Conservation (phyloP, 2,113 vertebrate genomes). For the Australoheros scitulus region DNA sequence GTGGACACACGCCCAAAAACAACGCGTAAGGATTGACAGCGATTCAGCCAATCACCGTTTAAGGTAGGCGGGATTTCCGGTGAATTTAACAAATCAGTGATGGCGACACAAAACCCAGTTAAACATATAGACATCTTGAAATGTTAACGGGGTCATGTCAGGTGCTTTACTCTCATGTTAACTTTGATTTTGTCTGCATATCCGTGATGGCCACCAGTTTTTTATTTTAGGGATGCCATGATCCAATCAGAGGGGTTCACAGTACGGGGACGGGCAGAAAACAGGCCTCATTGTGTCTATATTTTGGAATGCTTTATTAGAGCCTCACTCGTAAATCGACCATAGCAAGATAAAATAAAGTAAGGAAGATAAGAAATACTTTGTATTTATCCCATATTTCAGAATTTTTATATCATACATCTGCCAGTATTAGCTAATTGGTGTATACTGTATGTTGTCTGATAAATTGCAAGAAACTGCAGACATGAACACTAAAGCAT, state of each 20-base stretch:
- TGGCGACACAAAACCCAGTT: constrained; percentile 53
- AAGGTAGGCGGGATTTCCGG: constrained; percentile 60
- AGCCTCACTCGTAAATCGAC: too few species aligned
- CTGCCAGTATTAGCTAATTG: too few species aligned
- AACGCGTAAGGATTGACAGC: constrained; percentile 30
- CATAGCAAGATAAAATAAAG: too few species aligned
- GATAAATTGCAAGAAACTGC: too few species aligned
- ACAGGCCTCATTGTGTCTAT: background rate
- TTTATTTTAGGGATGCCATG: constrained; percentile 66
- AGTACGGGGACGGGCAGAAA: background rate
- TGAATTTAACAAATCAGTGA: constrained; percentile 74
- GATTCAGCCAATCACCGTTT: constrained; percentile 58
- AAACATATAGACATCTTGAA: constrained; percentile 51
- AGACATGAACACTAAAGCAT: too few species aligned
- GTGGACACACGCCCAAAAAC: constrained; percentile 14
- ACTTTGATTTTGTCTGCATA: constrained; percentile 36
- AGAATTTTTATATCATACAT: too few species aligned
- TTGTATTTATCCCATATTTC: too few species aligned
- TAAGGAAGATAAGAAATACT: too few species aligned
- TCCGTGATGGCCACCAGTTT: constrained; percentile 64
- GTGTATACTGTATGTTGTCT: too few species aligned
- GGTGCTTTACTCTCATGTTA: constrained; percentile 15
- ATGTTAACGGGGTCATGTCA: background rate
- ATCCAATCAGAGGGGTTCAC: constrained; percentile 62
- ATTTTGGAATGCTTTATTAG: too few species aligned